Evolutionary conservation across 2,113 vertebrate species (phyloP).

Genomic region (Notarius lentiginosus): DNA sequence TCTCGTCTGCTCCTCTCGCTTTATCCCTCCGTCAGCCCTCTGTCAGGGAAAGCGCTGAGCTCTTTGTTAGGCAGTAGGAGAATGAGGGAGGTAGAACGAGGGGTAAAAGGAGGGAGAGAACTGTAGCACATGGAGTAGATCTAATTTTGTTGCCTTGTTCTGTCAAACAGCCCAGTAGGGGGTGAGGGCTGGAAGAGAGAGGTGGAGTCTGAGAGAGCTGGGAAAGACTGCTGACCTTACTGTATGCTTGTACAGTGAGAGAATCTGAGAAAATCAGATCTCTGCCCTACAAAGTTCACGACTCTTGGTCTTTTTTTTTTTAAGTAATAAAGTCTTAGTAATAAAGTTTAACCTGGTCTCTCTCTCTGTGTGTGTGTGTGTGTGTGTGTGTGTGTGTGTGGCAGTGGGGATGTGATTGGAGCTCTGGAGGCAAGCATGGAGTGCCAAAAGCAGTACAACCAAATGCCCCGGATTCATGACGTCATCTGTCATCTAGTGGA

Average conservation of each 20-base stretch:
- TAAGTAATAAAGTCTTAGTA: not conserved
- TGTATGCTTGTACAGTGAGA: conserved; percentile 26
- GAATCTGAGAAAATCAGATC: not conserved
- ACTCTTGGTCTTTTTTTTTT: not conserved
- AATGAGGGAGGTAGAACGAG: conserved; percentile 22
- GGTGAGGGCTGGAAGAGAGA: conserved; percentile 48
- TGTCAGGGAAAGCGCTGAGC: conserved; percentile 53
- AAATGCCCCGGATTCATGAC: conserved; percentile 80
- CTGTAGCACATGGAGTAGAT: conserved; percentile 60
- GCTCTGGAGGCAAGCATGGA: conserved; percentile 77
- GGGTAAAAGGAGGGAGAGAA: conserved; percentile 46
- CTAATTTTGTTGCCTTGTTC: conserved; percentile 74
- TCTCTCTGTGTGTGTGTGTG: not conserved
- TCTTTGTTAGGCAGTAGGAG: conserved; percentile 57
- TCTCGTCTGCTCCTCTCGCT: conserved; percentile 54
- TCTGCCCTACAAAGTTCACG: not conserved
- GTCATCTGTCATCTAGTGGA: conserved; percentile 82
- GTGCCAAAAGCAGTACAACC: conserved; percentile 77
- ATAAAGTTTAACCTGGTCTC: conserved; percentile 28
- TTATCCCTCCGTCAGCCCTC: conserved; percentile 67
- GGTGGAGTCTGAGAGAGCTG: conserved; percentile 23
- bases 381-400: conserved; percentile 49
- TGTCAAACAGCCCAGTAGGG: conserved; percentile 68
- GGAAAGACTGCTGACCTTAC: conserved; percentile 51
- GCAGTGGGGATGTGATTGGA: conserved; percentile 76